These are phyloP conservation scores for Drosophila yooni DNA, from an alignment of 2,888 invertebrate genomes.

Conservation along the genomic window DNA sequence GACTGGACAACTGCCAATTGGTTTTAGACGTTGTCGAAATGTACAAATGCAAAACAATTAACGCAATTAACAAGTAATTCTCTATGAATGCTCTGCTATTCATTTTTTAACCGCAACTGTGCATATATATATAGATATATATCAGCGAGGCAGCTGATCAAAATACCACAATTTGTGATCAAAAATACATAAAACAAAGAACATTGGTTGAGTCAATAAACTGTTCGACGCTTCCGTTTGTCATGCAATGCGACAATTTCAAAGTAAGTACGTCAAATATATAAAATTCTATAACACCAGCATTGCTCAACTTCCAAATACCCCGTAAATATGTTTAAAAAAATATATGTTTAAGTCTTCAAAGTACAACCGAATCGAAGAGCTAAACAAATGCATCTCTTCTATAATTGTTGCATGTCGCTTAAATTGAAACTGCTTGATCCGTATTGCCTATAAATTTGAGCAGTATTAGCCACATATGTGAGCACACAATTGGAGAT, in stretches of 20 bases:
- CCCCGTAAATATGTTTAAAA: background rate
- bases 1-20: background rate
- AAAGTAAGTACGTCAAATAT: slow-evolving; percentile 18
- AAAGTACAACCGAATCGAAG: background rate
- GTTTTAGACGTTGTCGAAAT: background rate
- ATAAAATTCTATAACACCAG: background rate
- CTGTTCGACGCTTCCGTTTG: slow-evolving; percentile 45
- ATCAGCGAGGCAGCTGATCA: slow-evolving; percentile 32
- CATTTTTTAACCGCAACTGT: background rate
- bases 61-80: background rate
- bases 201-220: slow-evolving; percentile 66
- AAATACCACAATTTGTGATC: slow-evolving; percentile 53
- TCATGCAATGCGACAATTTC: slow-evolving; percentile 50
- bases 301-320: slow-evolving; percentile 1
- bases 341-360: background rate
- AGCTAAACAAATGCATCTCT: background rate
- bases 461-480: background rate
- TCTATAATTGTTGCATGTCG: background rate
- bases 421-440: background rate
- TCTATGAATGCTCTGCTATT: background rate
- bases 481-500: no score
- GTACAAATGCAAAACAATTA: background rate
- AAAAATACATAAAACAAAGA: slow-evolving; percentile 58
- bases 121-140: background rate
- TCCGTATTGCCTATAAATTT: background rate